Evolutionary conservation across 1,140 invertebrate genomes (phyloP).

Genomic region (Anastrepha ludens): DNA sequence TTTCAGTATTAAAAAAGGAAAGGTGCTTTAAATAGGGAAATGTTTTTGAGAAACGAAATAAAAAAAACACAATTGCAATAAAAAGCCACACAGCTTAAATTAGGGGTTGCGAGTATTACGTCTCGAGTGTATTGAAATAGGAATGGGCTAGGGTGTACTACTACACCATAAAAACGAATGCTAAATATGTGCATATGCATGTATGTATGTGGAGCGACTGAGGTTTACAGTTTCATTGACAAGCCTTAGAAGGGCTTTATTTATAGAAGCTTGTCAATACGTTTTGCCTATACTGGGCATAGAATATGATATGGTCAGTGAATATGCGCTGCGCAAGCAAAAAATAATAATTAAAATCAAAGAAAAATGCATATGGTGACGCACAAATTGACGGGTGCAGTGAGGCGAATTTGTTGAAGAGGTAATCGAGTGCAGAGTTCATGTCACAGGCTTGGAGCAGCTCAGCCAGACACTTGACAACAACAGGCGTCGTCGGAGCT

Average conservation of each 20-base stretch:
- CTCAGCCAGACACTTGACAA: background rate
- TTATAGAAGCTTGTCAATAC: background rate
- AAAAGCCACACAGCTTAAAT: background rate
- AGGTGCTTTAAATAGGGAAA: conserved; percentile 3
- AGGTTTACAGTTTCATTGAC: background rate
- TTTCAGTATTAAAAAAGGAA: background rate
- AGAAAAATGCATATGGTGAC: too few species aligned
- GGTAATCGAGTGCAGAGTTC: background rate
- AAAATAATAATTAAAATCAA: background rate
- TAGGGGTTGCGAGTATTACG: background rate
- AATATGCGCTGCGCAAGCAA: background rate
- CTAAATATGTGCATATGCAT: background rate
- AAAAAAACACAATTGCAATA: background rate
- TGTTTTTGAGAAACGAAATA: background rate
- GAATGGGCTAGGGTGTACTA: background rate
- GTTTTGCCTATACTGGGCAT: background rate
- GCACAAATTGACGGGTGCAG: background rate
- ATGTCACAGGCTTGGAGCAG: background rate
- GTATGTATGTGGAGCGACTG: background rate
- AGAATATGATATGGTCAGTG: background rate
- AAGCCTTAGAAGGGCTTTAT: conserved; percentile 11
- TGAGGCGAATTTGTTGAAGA: background rate
- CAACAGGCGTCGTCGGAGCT: background rate
- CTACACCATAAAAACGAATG: background rate
- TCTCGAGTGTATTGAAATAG: too few species aligned